Evolutionary conservation across 2,113 vertebrate species (phyloP), one percentile per base, ranked within the genome.

Genomic region (Eulacestoma nigropectus): DNA sequence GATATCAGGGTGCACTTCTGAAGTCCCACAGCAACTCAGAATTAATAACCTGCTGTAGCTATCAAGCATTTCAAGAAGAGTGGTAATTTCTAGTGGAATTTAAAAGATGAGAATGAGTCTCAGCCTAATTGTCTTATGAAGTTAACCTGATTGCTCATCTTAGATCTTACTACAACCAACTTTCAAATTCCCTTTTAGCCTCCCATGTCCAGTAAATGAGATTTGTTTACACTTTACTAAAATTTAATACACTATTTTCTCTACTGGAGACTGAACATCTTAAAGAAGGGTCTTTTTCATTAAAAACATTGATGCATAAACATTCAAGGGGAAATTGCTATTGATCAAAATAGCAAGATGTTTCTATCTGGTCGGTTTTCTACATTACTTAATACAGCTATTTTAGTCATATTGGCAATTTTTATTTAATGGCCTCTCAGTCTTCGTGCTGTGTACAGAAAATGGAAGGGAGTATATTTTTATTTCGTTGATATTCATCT

Each of bases 401-500:
- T 88, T 97, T 95, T 73, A 75, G 79, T 96, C 95, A 83, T 89
- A 85, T 63, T 68, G 92, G 82, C 84, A 47, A 41, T 27, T 95
- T 84, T 95, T 92, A 73, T 93, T 96, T 95, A 94, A 85, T 88
- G 85, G 49, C 25, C 56, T 67, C 76, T 84, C 32, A 44, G 21
- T 95, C 77, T 87, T 96, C 4, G 1, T 84, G 39, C 46, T 83
- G 25, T 37, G 78, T 91, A 89, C 67, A 89, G 92, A 77, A 92
- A 87, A 88, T 86, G 62, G 90, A 94, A 94, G 92, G 39, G 78
- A 59, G 35, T 62, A 42, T 93, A 65, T 95, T 97, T 95, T 96
- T 95, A 83, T 97, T 97, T 97, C 94, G 70, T 92, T 96, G 97
- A 95, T 97, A 87, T 57, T 97, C 93, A 96, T 57, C 89, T 97